These are phyloP conservation scores for Willisornis vidua DNA, from an alignment of 2,113 vertebrate genomes.

Conservation along the genomic window DNA sequence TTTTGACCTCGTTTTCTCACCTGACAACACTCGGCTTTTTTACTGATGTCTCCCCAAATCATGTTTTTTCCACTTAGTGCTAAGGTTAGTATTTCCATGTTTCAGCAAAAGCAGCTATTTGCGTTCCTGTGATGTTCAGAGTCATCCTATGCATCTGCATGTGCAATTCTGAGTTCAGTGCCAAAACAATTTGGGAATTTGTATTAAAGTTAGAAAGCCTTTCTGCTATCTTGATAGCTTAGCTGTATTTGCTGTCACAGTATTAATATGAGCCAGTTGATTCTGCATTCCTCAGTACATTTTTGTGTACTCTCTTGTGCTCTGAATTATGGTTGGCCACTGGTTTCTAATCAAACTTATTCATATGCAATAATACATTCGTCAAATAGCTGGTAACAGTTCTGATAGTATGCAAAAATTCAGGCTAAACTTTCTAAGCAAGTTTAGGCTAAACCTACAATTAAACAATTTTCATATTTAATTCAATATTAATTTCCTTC, in stretches of 20 bases:
- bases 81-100: not conserved
- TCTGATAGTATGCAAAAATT: not conserved
- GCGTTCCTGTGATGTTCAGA: conserved; percentile 12
- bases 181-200: conserved; percentile 61
- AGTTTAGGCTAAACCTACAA: not conserved
- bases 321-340: not conserved
- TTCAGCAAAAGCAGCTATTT: conserved; percentile 56
- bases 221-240: conserved; percentile 50
- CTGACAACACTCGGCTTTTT: conserved; percentile 46
- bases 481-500: not conserved
- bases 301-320: not conserved
- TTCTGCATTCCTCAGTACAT: not conserved
- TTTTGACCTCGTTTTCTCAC: conserved; percentile 62
- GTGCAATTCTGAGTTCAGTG: conserved; percentile 23
- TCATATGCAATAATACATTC: not conserved
- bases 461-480: not conserved
- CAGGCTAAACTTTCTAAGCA: not conserved
- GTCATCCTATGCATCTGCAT: not conserved
- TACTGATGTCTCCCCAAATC: conserved; percentile 27
- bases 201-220: conserved; percentile 39
- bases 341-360: not conserved
- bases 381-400: not conserved
- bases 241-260: conserved; percentile 40
- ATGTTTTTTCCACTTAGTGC: conserved; percentile 33
- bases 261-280: not conserved